Evolutionary conservation across 2,113 vertebrate genomes (phyloP).

Genomic region (Pandion haliaetus): DNA sequence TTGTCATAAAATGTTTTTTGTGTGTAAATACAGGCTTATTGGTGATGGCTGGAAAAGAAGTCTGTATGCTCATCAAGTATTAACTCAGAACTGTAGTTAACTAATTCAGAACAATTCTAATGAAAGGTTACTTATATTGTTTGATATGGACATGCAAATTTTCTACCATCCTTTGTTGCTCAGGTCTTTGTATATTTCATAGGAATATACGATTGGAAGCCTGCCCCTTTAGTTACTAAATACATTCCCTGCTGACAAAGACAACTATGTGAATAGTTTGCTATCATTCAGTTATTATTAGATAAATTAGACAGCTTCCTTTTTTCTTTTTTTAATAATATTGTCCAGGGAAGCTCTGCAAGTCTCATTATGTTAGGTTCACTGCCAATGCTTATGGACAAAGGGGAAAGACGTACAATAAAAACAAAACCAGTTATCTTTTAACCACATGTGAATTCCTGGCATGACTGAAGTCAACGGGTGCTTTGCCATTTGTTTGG

Average conservation of each 20-base stretch:
- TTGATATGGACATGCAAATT: neutral
- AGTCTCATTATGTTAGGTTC: constrained; percentile 14
- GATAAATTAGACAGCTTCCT: constrained; percentile 36
- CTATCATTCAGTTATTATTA: constrained; percentile 31
- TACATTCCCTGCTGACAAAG: neutral
- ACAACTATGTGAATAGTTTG: neutral
- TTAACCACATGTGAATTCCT: constrained; percentile 31
- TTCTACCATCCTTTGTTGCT: neutral
- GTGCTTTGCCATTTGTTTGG: neutral
- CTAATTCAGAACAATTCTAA: neutral
- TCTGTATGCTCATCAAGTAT: neutral
- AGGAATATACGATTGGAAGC: neutral
- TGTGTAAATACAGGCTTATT: neutral
- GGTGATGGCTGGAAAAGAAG: neutral
- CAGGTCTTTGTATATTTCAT: neutral
- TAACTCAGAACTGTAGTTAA: neutral
- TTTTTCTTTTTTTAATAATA: constrained; percentile 30
- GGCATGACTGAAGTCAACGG: neutral
- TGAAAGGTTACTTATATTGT: neutral
- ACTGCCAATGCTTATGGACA: neutral
- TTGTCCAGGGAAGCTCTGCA: constrained; percentile 16
- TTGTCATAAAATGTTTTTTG: neutral
- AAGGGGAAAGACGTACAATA: neutral
- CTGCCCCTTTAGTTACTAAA: neutral
- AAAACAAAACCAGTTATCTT: neutral